A percentile compares a stretch with the other conserved stretches of the same genome.
Conservation (phyloP, 2,888 invertebrate species). For the Eupelmus urozonus region DNA sequence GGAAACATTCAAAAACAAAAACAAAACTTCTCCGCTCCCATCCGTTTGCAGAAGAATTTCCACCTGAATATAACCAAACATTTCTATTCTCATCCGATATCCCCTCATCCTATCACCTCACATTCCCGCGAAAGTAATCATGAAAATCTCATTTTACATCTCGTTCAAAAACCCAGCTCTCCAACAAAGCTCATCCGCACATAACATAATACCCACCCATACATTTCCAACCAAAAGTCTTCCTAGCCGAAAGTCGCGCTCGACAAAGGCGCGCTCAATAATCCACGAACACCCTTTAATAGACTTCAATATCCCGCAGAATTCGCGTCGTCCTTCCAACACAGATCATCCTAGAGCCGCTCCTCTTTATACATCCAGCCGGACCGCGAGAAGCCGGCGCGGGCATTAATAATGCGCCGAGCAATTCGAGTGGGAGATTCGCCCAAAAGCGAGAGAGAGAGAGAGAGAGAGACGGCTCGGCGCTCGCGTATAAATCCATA, state of each 20-base stretch:
- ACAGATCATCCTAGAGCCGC: slow-evolving; percentile 31
- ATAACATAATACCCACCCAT: neutral
- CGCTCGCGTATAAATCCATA: slow-evolving; percentile 56
- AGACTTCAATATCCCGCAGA: slow-evolving; percentile 26
- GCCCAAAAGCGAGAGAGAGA: slow-evolving; percentile 17
- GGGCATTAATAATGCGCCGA: slow-evolving; percentile 56
- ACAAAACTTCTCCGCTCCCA: too few relatives aligned
- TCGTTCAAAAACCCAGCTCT: slow-evolving; percentile 9
- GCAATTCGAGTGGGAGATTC: slow-evolving; percentile 49
- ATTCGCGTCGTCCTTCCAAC: slow-evolving; percentile 16
- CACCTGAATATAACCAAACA: too few relatives aligned
- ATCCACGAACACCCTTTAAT: slow-evolving; percentile 36
- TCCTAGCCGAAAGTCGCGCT: neutral
- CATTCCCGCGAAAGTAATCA: too few relatives aligned
- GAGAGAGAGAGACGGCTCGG: slow-evolving; percentile 31
- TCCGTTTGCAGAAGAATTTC: too few relatives aligned
- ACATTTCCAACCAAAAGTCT: neutral
- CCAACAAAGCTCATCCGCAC: neutral
- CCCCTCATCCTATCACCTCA: too few relatives aligned
- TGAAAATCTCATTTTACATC: neutral
- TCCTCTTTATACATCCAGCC: neutral
- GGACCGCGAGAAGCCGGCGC: neutral
- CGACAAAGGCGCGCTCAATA: neutral
- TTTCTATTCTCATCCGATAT: too few relatives aligned
- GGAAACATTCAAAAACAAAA: too few relatives aligned